Percentiles rank a stretch among this genome's conserved stretches.
phyloP scores from a whole-genome alignment of 2,797 vertebrate species.

The Lepilemur septentrionalis region DNA sequence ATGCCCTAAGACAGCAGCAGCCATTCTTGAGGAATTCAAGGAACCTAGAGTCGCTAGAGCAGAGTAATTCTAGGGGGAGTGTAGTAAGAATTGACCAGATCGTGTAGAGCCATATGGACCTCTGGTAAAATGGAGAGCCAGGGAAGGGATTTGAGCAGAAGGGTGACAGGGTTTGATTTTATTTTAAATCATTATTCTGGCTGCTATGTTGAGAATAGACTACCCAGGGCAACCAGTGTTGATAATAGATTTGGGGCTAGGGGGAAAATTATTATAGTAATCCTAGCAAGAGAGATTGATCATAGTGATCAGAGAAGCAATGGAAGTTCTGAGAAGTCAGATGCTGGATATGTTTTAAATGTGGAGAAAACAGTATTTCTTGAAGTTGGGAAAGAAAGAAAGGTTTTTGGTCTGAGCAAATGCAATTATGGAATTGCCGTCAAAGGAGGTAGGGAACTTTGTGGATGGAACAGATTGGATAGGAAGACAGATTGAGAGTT shows the following conservation, averaged over 20 bases:
- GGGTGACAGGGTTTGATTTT: not conserved
- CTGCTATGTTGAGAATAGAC: not conserved
- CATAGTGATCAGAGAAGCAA: not conserved
- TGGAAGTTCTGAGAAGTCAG: not conserved
- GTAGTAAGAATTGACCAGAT: not conserved
- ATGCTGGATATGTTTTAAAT: conserved; percentile 35
- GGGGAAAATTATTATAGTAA: not conserved
- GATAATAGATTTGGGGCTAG: not conserved
- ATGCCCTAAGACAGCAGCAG: not conserved
- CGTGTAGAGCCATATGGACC: not conserved
- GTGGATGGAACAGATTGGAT: not conserved
- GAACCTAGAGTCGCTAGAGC: not conserved
- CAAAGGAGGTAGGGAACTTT: not conserved
- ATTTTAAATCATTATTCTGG: conserved; percentile 5
- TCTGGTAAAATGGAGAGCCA: not conserved
- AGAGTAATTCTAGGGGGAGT: not conserved
- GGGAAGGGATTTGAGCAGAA: not conserved
- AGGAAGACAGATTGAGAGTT: not conserved
- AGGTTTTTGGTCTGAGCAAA: not conserved
- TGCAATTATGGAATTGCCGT: not conserved
- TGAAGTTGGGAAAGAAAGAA: not conserved
- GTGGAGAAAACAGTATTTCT: not conserved
- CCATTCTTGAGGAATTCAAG: not conserved
- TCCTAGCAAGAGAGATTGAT: not conserved
- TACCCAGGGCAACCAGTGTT: not conserved